A percentile compares a stretch with the other conserved stretches of the same genome.
Conservation (phyloP, 2,888 invertebrate species). For the Steromphala cineraria region DNA sequence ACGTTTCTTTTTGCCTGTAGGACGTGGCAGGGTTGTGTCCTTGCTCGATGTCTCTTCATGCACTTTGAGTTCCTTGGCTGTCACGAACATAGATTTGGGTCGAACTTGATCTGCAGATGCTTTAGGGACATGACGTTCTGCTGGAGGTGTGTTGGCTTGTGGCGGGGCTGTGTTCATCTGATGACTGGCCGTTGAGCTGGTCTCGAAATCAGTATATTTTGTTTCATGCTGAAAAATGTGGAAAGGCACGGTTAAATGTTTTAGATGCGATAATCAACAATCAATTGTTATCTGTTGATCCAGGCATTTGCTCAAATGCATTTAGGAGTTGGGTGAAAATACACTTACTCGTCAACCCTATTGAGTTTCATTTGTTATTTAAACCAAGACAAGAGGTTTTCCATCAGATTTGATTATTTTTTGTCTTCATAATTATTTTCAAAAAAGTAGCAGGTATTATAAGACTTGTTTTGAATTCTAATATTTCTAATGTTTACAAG, state of each 20-base stretch:
- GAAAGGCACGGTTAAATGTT: background rate
- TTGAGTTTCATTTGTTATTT: too few species aligned
- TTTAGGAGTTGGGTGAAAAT: too few species aligned
- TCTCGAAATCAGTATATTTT: conserved; percentile 21
- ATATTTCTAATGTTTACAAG: too few species aligned
- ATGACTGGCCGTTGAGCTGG: conserved; percentile 25
- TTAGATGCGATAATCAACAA: background rate
- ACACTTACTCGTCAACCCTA: too few species aligned
- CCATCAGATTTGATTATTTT: too few species aligned
- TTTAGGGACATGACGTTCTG: conserved; percentile 21
- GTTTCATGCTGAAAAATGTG: conserved; percentile 23
- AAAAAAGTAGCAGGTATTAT: too few species aligned
- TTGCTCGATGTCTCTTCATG: background rate
- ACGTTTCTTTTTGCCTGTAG: conserved; percentile 63
- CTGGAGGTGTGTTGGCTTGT: background rate
- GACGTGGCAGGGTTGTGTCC: conserved; percentile 13
- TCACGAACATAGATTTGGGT: conserved; percentile 52
- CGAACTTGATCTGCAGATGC: conserved; percentile 24
- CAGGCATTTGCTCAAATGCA: too few species aligned
- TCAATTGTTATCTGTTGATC: too few species aligned
- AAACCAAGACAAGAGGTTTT: too few species aligned
- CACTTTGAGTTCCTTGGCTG: background rate
- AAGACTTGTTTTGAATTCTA: too few species aligned
- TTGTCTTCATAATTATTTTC: too few species aligned
- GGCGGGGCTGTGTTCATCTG: background rate